A percentile compares a stretch with the other conserved stretches of the same genome.
These are phyloP conservation scores for Actinia tenebrosa DNA, from an alignment of 64 coral and sea anemone species.

Conservation along the genomic window DNA sequence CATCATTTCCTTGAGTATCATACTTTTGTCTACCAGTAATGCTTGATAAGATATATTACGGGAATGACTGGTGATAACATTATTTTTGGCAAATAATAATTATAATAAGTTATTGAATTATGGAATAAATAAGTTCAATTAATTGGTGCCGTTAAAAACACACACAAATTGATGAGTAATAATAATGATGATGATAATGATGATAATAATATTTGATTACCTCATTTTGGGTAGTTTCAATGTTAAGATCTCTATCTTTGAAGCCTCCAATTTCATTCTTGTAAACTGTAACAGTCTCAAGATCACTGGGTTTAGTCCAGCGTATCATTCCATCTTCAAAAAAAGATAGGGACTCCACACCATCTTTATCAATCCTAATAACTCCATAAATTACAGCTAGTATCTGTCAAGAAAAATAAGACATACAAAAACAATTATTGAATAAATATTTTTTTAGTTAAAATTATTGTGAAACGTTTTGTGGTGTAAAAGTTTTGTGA, in stretches of 20 bases:
- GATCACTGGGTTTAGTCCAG: conserved; percentile 53
- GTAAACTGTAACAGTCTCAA: conserved; percentile 58
- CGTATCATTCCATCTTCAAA: conserved; percentile 71
- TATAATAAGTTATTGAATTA: no score
- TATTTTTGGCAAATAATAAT: no score
- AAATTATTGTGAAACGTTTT: no score
- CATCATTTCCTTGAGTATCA: no score
- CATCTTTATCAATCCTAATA: conserved; percentile 73
- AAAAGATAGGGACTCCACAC: conserved; percentile 83
- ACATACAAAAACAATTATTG: background rate
- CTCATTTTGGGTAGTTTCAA: conserved; percentile 68
- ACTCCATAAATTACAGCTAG: conserved; percentile 62
- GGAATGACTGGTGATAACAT: no score
- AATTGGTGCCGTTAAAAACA: no score
- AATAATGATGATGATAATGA: background rate
- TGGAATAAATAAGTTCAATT: no score
- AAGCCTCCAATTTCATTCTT: conserved; percentile 67
- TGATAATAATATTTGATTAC: background rate
- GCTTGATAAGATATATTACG: no score
- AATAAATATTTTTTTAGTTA: no score
- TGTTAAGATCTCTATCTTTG: conserved; percentile 53
- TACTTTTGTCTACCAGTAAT: no score
- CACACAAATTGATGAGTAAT: no score
- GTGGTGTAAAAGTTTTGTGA: no score
- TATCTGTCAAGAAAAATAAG: conserved; percentile 31